Conservation (phyloP, 2,113 vertebrate genomes). For the Saimiri boliviensis region DNA sequence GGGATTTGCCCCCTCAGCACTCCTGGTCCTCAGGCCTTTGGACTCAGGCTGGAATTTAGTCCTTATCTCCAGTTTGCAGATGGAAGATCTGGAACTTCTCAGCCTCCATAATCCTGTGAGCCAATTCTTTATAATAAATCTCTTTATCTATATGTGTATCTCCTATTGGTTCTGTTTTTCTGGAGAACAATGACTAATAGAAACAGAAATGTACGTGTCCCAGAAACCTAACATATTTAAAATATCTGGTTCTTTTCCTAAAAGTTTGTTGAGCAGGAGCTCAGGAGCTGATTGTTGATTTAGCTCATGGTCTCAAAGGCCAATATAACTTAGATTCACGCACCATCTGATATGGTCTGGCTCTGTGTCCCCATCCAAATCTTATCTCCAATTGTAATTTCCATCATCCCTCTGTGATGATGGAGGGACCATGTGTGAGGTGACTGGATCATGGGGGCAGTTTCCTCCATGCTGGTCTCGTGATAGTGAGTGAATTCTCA, state of each 20-base stretch:
- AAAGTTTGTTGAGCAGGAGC: not conserved
- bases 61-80: not conserved
- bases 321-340: not conserved
- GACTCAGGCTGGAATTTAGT: not conserved
- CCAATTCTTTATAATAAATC: not conserved
- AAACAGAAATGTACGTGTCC: not conserved
- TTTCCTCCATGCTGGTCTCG: no score
- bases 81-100: not conserved
- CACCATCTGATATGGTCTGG: no score
- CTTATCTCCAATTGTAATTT: no score
- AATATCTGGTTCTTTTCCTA: not conserved
- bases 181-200: not conserved
- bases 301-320: not conserved
- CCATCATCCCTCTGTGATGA: no score
- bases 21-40: not conserved
- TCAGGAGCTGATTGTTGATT: not conserved
- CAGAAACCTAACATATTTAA: not conserved
- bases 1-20: not conserved
- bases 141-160: not conserved
- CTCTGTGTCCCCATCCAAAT: no score
- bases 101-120: not conserved
- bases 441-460: no score
- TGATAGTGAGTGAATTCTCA: no score
- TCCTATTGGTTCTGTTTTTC: not conserved
- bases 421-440: no score